phyloP scores from a whole-genome alignment of 2,797 vertebrate species.

The Falco rusticolus region DNA sequence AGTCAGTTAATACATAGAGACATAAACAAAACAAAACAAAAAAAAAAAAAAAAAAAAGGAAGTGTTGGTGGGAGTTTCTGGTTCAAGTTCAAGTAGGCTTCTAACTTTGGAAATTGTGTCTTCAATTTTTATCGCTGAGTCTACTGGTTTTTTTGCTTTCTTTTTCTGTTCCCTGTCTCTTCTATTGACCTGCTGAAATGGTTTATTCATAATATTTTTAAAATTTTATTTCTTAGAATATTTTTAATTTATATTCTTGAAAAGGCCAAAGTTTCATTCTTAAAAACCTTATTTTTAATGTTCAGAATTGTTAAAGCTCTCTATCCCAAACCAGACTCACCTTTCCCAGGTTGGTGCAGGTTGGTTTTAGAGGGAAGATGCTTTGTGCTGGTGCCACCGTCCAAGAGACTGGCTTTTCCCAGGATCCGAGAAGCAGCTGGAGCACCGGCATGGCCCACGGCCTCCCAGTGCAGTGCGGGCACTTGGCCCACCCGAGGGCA shows the following conservation, averaged over 20 bases:
- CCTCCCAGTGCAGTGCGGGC: background rate
- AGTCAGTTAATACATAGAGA: background rate
- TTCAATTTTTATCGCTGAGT: background rate
- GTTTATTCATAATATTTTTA: background rate
- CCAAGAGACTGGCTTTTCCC: rapidly evolving
- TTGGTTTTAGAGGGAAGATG: background rate
- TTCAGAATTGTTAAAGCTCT: background rate
- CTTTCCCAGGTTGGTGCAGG: background rate
- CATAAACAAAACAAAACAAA: background rate
- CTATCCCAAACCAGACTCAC: background rate
- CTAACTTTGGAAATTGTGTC: background rate
- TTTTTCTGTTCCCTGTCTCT: background rate
- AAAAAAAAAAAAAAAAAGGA: background rate
- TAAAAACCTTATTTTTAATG: background rate
- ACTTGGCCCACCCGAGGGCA: background rate
- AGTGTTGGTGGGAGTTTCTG: background rate
- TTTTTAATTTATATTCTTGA: background rate
- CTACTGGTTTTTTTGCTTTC: background rate
- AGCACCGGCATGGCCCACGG: background rate
- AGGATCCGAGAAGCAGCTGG: background rate
- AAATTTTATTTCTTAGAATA: no score
- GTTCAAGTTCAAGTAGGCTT: background rate
- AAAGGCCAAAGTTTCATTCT: background rate
- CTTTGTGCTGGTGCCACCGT: background rate
- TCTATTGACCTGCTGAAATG: background rate